phyloP scores from a whole-genome alignment of 2,888 invertebrate species.

The Pandemis heparana region DNA sequence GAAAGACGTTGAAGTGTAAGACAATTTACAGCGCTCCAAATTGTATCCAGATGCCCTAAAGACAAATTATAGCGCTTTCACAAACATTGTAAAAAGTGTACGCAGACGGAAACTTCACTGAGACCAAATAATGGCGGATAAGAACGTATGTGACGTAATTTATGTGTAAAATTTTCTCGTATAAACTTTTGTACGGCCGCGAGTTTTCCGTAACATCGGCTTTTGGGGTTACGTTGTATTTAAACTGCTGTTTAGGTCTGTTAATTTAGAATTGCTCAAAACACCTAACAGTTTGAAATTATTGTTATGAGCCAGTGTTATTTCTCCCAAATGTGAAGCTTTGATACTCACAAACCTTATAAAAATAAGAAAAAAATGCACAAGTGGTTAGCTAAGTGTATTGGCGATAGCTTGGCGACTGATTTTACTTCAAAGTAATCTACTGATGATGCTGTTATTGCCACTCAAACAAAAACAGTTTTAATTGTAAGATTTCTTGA shows the following conservation, averaged over 20 bases:
- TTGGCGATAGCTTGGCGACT: background rate
- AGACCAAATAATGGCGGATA: slow-evolving; percentile 77
- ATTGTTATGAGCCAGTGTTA: background rate
- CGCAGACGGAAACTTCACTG: slow-evolving; percentile 67
- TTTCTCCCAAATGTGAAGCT: background rate
- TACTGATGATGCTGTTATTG: background rate
- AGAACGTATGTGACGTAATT: slow-evolving; percentile 79
- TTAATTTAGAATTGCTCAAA: background rate
- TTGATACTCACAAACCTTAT: background rate
- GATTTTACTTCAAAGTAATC: background rate
- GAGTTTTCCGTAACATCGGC: slow-evolving; percentile 63
- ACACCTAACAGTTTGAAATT: background rate
- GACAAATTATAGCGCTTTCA: slow-evolving; percentile 68
- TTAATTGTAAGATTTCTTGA: background rate
- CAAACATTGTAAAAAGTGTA: slow-evolving; percentile 74
- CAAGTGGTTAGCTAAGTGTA: background rate
- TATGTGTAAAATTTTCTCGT: slow-evolving; percentile 76
- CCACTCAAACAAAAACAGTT: background rate
- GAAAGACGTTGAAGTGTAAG: slow-evolving; percentile 4
- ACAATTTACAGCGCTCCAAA: slow-evolving; percentile 41
- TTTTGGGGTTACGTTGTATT: slow-evolving; percentile 59
- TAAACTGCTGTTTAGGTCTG: slow-evolving; percentile 14
- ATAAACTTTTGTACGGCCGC: slow-evolving; percentile 66
- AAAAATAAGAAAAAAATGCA: background rate
- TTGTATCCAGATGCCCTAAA: slow-evolving; percentile 51